phyloP scores from a whole-genome alignment of 1,140 invertebrate species.

The Trichonephila inaurata region DNA sequence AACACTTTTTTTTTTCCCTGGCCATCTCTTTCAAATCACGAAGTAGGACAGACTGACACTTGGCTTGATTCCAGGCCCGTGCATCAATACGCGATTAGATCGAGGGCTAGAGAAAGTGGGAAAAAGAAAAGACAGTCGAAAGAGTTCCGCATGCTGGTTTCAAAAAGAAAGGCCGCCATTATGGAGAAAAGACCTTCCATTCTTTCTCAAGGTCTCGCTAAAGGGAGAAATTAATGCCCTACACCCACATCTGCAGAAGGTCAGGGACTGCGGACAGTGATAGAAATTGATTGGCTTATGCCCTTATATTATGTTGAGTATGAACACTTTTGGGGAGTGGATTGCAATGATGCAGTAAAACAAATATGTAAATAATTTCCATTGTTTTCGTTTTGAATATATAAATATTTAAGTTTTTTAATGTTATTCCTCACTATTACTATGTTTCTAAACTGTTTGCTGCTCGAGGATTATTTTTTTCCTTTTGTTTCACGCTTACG shows the following conservation, averaged over 20 bases:
- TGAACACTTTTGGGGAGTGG: neutral
- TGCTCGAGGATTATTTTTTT: no score
- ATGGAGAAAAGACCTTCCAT: conserved; percentile 5
- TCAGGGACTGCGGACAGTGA: neutral
- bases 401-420: no score
- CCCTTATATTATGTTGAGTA: neutral
- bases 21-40: neutral
- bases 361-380: neutral
- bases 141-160: neutral
- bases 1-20: no score
- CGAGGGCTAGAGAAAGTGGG: neutral
- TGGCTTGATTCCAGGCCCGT: neutral
- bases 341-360: neutral
- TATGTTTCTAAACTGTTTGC: no score
- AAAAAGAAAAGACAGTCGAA: neutral
- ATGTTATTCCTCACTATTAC: no score
- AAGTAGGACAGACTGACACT: conserved; percentile 15
- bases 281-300: neutral
- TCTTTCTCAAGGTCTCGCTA: neutral
- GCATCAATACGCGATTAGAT: conserved; percentile 29
- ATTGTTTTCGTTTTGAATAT: no score
- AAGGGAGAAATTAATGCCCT: neutral
- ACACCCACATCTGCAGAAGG: neutral
- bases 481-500: no score
- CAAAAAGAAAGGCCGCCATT: conserved; percentile 13